Evolutionary conservation across 2,888 invertebrate genomes (phyloP).

Genomic region (Syrphus vitripennis): DNA sequence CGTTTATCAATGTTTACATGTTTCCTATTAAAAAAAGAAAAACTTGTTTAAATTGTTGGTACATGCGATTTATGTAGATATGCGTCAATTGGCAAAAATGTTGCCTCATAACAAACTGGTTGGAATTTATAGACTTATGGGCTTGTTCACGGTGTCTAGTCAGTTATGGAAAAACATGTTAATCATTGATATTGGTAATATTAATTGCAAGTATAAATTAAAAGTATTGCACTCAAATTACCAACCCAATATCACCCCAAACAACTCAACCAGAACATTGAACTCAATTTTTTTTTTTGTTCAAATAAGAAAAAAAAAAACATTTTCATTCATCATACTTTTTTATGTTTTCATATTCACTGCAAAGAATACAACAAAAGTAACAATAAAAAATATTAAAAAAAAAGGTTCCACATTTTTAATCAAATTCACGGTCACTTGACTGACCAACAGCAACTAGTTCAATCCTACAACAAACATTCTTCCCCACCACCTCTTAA

Average conservation of each 20-base stretch:
- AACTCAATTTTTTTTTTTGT: not conserved
- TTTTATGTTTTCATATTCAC: not conserved
- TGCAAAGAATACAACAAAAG: not conserved
- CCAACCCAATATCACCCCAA: not conserved
- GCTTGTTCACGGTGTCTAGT: slow-evolving; percentile 9
- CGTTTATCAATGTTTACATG: not conserved
- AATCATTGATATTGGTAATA: slow-evolving; percentile 11
- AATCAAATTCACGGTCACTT: slow-evolving; percentile 67
- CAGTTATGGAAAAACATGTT: slow-evolving; percentile 4
- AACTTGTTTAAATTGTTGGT: not conserved
- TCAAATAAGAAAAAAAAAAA: not conserved
- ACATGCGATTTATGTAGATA: no score
- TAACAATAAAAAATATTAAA: not conserved
- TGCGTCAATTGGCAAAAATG: slow-evolving; percentile 7
- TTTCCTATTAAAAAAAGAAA: not conserved
- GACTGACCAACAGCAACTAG: slow-evolving; percentile 41
- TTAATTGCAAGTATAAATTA: not conserved
- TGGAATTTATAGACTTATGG: not conserved
- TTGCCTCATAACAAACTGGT: slow-evolving; percentile 6
- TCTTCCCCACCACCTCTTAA: slow-evolving; percentile 20
- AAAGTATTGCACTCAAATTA: not conserved
- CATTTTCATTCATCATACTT: not conserved
- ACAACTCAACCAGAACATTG: slow-evolving; percentile 8
- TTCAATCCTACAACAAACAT: slow-evolving; percentile 39
- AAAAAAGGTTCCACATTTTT: slow-evolving; percentile 40